Conservation (phyloP, 1,140 invertebrate species). For the Tetramorium simillimum region DNA sequence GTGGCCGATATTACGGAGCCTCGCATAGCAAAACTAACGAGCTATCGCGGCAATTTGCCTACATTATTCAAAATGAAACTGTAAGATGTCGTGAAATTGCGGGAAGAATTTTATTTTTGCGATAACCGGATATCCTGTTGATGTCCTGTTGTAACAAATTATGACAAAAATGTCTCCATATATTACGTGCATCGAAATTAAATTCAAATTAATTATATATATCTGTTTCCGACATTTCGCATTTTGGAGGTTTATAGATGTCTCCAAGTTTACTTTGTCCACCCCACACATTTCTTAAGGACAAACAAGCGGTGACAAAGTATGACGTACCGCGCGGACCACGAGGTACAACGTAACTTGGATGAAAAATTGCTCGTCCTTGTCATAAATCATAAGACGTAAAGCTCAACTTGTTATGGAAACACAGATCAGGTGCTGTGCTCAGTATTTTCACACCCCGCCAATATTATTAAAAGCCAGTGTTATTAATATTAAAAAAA, state of each 20-base stretch:
- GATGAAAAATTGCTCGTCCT: slow-evolving; percentile 45
- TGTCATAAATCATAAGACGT: slow-evolving; percentile 43
- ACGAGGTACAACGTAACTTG: slow-evolving; percentile 16
- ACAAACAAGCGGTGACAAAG: slow-evolving; percentile 42
- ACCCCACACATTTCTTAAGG: not conserved
- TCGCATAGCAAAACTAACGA: slow-evolving; percentile 37
- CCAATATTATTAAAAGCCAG: not conserved
- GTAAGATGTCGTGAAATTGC: slow-evolving; percentile 19
- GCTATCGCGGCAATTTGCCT: slow-evolving; percentile 43
- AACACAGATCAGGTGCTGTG: not conserved
- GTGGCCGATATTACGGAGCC: slow-evolving; percentile 35
- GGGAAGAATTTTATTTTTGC: slow-evolving; percentile 29
- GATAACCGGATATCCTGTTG: not conserved
- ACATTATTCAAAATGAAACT: slow-evolving; percentile 46
- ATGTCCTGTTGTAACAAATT: not conserved
- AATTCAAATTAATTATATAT: slow-evolving; percentile 16
- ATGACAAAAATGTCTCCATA: not conserved
- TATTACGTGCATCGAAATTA: not conserved
- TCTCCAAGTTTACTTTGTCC: not conserved
- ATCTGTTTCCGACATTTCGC: not conserved
- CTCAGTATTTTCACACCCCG: not conserved
- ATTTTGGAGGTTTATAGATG: not conserved
- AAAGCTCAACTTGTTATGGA: slow-evolving; percentile 45
- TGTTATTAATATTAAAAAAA: not conserved
- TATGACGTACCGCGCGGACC: slow-evolving; percentile 19